phyloP scores from a whole-genome alignment of 2,797 vertebrate genomes.

The Hypotaenidia okinawae region DNA sequence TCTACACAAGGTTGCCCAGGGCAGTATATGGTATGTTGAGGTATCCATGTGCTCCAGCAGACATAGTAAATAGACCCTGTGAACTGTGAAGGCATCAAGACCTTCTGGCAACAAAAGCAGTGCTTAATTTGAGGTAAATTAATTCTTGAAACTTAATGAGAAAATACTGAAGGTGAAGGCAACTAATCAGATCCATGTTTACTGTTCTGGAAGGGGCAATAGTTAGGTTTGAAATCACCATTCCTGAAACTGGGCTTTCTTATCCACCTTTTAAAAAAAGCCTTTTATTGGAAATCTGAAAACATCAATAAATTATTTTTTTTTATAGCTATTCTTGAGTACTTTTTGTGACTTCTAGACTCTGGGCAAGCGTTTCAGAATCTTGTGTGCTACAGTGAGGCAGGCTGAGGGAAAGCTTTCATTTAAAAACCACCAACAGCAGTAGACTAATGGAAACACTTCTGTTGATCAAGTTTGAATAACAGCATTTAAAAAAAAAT shows the following conservation, averaged over 20 bases:
- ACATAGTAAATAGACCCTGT: not conserved
- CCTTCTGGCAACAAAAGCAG: not conserved
- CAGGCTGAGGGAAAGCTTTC: not conserved
- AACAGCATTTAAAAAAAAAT: not conserved
- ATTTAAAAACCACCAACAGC: not conserved
- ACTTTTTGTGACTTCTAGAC: not conserved
- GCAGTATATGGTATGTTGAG: not conserved
- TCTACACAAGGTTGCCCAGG: no score
- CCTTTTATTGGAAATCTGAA: not conserved
- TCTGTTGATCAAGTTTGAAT: not conserved
- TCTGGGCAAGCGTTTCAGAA: not conserved
- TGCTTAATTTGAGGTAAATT: not conserved
- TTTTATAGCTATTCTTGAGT: not conserved
- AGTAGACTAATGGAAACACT: not conserved
- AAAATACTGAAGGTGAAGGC: not conserved
- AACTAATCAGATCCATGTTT: not conserved
- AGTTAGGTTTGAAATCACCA: not conserved
- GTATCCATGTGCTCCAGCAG: not conserved
- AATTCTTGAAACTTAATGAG: not conserved
- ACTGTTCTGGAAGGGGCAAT: not conserved
- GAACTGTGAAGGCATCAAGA: not conserved
- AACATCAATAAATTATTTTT: not conserved
- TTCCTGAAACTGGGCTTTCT: not conserved
- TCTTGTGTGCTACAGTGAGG: not conserved
- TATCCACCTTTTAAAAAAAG: not conserved